Evolutionary conservation across 2,113 vertebrate genomes (phyloP).

Genomic region (Barnardius zonarius): DNA sequence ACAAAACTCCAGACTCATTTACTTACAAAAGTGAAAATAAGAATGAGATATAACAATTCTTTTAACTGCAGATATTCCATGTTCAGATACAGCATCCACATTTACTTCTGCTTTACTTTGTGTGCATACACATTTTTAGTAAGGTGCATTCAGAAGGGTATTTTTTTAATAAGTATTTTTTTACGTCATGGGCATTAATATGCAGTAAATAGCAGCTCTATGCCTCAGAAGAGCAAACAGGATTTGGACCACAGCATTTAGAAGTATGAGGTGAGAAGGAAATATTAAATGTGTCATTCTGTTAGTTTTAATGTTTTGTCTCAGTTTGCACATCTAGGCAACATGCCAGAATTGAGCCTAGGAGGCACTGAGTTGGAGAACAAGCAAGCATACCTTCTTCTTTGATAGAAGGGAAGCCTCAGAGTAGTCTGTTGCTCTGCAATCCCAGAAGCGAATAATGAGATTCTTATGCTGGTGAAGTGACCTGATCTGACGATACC

Average conservation of each 20-base stretch:
- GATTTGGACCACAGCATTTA: conserved; percentile 1
- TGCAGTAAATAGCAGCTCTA: background rate
- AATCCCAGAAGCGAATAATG: background rate
- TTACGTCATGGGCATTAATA: background rate
- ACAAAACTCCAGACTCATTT: background rate
- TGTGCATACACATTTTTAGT: background rate
- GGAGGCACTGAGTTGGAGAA: background rate
- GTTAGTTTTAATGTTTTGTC: background rate
- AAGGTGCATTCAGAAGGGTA: background rate
- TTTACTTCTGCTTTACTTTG: background rate
- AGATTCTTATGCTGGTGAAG: background rate
- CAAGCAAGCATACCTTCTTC: background rate
- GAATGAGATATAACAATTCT: background rate
- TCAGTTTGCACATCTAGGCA: background rate
- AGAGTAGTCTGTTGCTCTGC: background rate
- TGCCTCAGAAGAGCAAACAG: background rate
- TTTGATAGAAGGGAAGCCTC: background rate
- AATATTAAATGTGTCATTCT: conserved; percentile 6
- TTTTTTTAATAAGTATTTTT: background rate
- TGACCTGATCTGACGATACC: background rate
- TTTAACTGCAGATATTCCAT: background rate
- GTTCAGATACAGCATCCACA: background rate
- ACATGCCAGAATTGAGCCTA: background rate
- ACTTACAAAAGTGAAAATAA: background rate
- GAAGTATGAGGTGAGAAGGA: background rate